Evolutionary conservation across 2,113 vertebrate genomes (phyloP).

Genomic region (Ondatra zibethicus): DNA sequence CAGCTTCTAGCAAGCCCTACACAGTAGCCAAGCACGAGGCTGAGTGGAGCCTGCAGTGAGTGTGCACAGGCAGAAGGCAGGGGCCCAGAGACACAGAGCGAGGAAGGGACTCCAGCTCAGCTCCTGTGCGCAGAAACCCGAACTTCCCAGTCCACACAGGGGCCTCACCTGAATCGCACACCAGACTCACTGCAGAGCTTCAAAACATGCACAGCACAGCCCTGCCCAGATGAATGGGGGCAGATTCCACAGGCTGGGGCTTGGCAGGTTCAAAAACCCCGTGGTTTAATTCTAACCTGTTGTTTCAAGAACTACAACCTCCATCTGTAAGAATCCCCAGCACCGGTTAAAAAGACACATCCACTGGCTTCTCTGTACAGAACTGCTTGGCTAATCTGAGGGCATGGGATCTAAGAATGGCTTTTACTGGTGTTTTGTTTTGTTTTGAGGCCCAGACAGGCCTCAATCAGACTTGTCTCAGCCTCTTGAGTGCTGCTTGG

Average conservation of each 20-base stretch:
- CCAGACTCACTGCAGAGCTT: not conserved
- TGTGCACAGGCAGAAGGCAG: not conserved
- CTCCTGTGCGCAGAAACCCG: not conserved
- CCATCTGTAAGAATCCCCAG: not conserved
- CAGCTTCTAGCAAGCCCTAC: not conserved
- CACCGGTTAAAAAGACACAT: not conserved
- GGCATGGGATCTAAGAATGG: too few species aligned
- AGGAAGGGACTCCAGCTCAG: not conserved
- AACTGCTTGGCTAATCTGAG: not conserved
- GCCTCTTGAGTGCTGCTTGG: too few species aligned
- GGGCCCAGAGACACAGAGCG: fast-evolving
- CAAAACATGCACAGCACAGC: not conserved
- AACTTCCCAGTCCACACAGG: too few species aligned
- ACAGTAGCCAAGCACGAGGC: fast-evolving
- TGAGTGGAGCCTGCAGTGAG: not conserved
- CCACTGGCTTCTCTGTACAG: not conserved
- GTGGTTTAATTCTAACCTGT: not conserved
- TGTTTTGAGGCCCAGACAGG: not conserved
- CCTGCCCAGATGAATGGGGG: not conserved
- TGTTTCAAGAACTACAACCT: fast-evolving
- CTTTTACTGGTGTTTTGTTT: not conserved
- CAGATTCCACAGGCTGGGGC: not conserved
- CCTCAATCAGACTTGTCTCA: too few species aligned
- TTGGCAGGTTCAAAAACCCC: not conserved
- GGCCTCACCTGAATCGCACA: fast-evolving